phyloP scores from a whole-genome alignment of 1,140 invertebrate genomes.

The Thaumetopoea pityocampa region DNA sequence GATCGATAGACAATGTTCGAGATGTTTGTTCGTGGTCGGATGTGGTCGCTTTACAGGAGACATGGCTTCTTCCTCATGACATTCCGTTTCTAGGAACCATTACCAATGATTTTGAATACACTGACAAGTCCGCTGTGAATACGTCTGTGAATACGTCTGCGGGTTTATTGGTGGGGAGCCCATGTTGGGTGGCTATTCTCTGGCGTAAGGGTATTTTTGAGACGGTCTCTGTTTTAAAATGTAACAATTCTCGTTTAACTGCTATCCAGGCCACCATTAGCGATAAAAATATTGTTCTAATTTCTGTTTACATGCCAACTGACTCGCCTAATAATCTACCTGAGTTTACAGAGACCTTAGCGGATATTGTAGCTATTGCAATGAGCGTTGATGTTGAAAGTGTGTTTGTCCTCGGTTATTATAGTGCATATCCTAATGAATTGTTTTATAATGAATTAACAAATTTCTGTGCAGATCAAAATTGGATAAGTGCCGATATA shows the following conservation, averaged over 20 bases:
- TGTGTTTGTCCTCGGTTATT: constrained; percentile 1
- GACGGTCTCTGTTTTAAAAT: constrained; percentile 9
- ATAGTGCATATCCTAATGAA: constrained; percentile 1
- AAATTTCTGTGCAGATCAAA: constrained; percentile 3
- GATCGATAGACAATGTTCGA: not conserved
- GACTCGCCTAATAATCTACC: not conserved
- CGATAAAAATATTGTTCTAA: not conserved
- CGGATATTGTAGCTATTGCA: not conserved
- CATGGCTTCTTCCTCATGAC: constrained; percentile 20
- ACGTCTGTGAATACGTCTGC: too few relatives aligned
- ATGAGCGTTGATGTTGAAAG: not conserved
- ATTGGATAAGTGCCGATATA: constrained; percentile 6
- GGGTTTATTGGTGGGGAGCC: constrained; percentile 8
- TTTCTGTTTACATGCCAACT: constrained; percentile 6
- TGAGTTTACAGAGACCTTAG: not conserved
- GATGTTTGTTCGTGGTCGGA: not conserved
- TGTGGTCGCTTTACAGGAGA: constrained; percentile 11
- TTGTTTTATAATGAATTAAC: not conserved
- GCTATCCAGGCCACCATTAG: not conserved
- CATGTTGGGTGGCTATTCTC: constrained; percentile 17
- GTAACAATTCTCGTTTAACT: constrained; percentile 5
- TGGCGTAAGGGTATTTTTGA: constrained; percentile 16
- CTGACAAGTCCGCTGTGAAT: constrained; percentile 15
- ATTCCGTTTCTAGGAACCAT: constrained; percentile 14
- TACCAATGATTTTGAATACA: constrained; percentile 12